Evolutionary conservation across 1,140 invertebrate species (phyloP), one percentile per base, ranked within the genome.

Genomic region (Aricia agestis): DNA sequence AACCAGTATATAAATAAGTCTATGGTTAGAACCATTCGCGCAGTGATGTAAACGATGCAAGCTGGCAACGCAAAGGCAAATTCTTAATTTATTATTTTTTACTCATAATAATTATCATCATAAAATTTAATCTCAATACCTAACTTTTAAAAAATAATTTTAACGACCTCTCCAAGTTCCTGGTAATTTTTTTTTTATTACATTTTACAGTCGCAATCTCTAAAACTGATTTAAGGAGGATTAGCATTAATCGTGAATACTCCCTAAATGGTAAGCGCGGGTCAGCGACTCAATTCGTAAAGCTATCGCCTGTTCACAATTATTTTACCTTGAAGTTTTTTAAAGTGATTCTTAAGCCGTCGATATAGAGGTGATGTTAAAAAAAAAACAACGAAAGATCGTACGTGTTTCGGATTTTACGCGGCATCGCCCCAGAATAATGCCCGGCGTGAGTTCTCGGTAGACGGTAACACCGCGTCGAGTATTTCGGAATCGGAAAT

Each of bases 401-500:
- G 6, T 81, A 86, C 82, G 84, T 85, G 85, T 85, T 85, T 87
- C 81, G 86, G 77, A 81, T 84, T 85, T 83, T 80, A 87, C 84
- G 80, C 82, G 78, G 81, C 84, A 82, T 82, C 84, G 84, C 81
- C 83, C 86, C 85, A 87, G 82, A 89, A 90, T 87, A 86, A 86
- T 84, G 78, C 82, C 72, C 68, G 82, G 78, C 76, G 80, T 83
- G 82, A 84, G 76, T 90, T 89, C 86, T 86, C 78, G 79, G 88
- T 90, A 90, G 25, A 1, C 25, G 25, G n/a, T n/a, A n/a, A 78
- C 74, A 83, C 73, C 36, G 81, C 80, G 79, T 74, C 74, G 83
- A 78, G 84, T 89, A 84, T 87, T 90, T 89, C 85, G 86, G 86
- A 88, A 89, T 90, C 88, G 85, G 88, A 90, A 89, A 90, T 83